These are phyloP conservation scores for Parazoanthus swiftii DNA, from an alignment of 92 coral and sea anemone species.

Conservation along the genomic window DNA sequence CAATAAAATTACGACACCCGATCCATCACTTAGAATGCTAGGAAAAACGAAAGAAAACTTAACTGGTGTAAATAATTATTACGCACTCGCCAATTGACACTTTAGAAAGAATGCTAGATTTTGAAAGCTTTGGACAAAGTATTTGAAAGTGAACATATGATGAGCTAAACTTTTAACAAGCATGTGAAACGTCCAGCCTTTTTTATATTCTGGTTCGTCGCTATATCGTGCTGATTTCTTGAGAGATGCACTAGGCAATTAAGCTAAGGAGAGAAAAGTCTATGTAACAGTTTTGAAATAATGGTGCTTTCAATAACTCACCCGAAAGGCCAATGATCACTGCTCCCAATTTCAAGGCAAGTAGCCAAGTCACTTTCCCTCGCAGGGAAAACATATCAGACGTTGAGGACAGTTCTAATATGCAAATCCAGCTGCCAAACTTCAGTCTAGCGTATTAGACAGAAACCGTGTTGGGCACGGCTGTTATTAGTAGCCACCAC, in stretches of 20 bases:
- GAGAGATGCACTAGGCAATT: background rate
- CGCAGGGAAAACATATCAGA: background rate
- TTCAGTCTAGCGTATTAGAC: slow-evolving; percentile 19
- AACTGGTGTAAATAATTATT: background rate
- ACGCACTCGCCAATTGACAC: background rate
- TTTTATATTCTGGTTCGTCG: background rate
- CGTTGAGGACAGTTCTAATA: slow-evolving; percentile 21
- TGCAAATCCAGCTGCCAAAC: slow-evolving; percentile 27
- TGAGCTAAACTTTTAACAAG: background rate
- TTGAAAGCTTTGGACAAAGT: background rate
- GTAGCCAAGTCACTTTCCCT: slow-evolving; percentile 9
- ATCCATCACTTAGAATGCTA: background rate
- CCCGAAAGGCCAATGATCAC: background rate
- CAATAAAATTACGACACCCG: background rate
- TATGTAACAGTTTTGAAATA: background rate
- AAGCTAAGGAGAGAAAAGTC: background rate
- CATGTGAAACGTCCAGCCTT: background rate
- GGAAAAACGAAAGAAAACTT: background rate
- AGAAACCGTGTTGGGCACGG: slow-evolving; percentile 7
- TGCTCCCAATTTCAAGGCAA: slow-evolving; percentile 16
- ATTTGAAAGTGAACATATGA: background rate
- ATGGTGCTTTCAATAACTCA: background rate
- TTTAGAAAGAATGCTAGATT: background rate
- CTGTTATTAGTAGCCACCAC: slow-evolving; percentile 6
- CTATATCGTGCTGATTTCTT: background rate